Percentiles rank a stretch among this genome's conserved stretches.
These are phyloP conservation scores for Psittacula echo DNA, from an alignment of 2,797 vertebrate genomes.

Conservation along the genomic window DNA sequence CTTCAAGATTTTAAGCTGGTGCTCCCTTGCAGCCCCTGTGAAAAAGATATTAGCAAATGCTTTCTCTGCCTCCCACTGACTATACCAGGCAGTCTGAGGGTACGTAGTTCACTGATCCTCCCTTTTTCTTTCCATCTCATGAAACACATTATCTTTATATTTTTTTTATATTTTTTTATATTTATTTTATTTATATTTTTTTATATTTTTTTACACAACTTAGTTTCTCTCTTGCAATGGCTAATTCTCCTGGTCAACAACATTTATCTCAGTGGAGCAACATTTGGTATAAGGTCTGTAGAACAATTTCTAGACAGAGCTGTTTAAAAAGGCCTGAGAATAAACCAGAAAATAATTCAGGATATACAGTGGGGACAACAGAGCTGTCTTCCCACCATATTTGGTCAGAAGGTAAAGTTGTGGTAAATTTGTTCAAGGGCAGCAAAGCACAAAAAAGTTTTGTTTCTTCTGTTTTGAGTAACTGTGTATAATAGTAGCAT, in stretches of 20 bases:
- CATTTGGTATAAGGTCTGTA: not conserved
- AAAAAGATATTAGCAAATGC: not conserved
- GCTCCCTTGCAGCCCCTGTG: not conserved
- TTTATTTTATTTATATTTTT: too few species aligned
- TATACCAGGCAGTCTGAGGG: accelerated
- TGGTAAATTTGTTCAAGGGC: not conserved
- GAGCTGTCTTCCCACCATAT: not conserved
- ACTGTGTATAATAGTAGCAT: not conserved
- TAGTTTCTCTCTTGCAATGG: not conserved
- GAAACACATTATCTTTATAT: not conserved
- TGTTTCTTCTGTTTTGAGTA: not conserved
- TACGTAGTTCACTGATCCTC: not conserved
- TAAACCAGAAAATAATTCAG: not conserved
- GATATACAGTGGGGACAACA: not conserved
- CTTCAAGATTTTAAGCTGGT: not conserved
- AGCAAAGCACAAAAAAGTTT: not conserved
- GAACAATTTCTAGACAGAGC: not conserved
- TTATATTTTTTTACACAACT: not conserved
- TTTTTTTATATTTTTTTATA: too few species aligned
- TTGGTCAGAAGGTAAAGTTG: not conserved
- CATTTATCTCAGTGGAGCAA: not conserved
- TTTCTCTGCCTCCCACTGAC: not conserved
- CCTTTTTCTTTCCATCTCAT: not conserved
- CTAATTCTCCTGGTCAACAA: not conserved
- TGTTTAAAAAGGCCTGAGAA: not conserved